phyloP scores from a whole-genome alignment of 2,113 vertebrate species.

The Brachyhypopomus occidentalis region DNA sequence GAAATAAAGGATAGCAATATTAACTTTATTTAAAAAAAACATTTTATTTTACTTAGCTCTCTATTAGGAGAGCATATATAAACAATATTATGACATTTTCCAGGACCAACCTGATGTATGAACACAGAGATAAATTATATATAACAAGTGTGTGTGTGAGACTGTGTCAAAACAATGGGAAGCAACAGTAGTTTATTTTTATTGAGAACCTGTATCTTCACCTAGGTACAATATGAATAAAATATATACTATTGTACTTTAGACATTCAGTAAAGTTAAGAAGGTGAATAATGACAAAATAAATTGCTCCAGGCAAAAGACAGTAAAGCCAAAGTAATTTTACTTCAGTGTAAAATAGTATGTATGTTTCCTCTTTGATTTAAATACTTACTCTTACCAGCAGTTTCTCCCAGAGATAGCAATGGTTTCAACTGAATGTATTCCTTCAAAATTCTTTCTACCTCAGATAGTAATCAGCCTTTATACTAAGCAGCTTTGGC shows the following conservation, averaged over 20 bases:
- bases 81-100: background rate
- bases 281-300: background rate
- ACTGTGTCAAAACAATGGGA: background rate
- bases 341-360: background rate
- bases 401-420: background rate
- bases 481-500: background rate
- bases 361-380: background rate
- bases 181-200: background rate
- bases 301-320: background rate
- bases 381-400: background rate
- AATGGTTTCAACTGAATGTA: background rate
- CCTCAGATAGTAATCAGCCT: background rate
- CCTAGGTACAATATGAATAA: background rate
- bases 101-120: slow-evolving; percentile 21
- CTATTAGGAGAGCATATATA: background rate
- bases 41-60: slow-evolving; percentile 7
- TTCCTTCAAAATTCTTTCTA: background rate
- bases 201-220: background rate
- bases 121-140: slow-evolving; percentile 13
- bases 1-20: background rate
- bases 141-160: no score
- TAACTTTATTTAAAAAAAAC: slow-evolving; percentile 6
- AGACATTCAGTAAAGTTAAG: background rate
- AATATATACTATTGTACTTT: no score
- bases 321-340: background rate